Conservation (phyloP, 1,140 invertebrate genomes). For the Chionoecetes opilio region DNA sequence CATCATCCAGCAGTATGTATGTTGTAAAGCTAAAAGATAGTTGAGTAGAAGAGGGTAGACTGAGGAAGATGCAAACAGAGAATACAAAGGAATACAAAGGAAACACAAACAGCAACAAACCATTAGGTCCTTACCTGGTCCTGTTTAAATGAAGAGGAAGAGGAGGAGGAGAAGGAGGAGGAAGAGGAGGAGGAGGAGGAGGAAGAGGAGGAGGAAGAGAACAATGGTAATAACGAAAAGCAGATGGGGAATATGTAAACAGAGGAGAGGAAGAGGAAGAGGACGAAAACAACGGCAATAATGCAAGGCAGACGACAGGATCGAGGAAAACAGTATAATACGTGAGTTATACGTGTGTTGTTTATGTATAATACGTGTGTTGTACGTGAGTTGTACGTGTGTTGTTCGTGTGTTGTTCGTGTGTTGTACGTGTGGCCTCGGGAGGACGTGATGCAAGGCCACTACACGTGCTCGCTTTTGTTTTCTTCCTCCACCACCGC, state of each 20-base stretch:
- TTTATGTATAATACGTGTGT: too few relatives aligned
- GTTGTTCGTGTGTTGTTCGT: too few relatives aligned
- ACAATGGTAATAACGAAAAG: not conserved
- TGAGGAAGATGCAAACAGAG: not conserved
- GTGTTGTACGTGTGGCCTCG: not conserved
- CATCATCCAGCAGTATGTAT: not conserved
- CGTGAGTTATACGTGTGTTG: too few relatives aligned
- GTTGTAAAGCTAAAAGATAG: too few relatives aligned
- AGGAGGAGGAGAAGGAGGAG: not conserved
- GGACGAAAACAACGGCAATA: not conserved
- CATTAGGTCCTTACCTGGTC: too few relatives aligned
- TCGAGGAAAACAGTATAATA: not conserved
- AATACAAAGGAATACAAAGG: not conserved
- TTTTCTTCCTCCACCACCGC: not conserved
- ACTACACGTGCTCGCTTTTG: not conserved
- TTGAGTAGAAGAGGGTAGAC: not conserved
- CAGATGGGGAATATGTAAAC: not conserved
- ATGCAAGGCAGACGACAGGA: not conserved
- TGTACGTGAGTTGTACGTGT: too few relatives aligned
- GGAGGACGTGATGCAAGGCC: not conserved
- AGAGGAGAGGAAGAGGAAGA: not conserved
- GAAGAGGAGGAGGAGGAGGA: constrained; percentile 2
- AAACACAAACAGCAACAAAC: too few relatives aligned
- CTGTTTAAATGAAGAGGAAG: too few relatives aligned
- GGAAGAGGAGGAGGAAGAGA: not conserved